Percentiles rank a stretch among this genome's conserved stretches.
Conservation (phyloP, 1,140 invertebrate species). For the Argopecten irradians region DNA sequence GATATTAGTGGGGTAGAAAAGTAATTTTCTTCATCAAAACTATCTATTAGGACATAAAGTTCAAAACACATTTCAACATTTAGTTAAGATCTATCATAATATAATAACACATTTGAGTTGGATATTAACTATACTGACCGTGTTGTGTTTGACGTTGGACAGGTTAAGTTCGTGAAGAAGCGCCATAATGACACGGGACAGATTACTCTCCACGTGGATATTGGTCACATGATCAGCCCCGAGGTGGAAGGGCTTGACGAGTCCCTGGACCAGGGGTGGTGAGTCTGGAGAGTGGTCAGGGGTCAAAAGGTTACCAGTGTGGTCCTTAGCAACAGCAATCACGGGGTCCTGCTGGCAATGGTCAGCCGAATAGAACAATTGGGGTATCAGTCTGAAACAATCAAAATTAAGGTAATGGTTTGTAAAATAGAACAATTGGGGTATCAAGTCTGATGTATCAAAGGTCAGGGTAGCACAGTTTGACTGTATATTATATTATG, state of each 20-base stretch:
- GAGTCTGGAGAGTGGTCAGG: constrained; percentile 68
- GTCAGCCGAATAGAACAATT: constrained; percentile 75
- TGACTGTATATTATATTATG: too few species aligned
- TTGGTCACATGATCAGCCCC: constrained; percentile 69
- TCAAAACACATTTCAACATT: background rate
- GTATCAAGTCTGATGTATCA: too few species aligned
- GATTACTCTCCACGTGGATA: constrained; percentile 68
- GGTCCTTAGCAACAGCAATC: constrained; percentile 70
- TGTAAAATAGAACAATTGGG: too few species aligned
- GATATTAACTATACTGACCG: constrained; percentile 78
- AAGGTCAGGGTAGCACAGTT: too few species aligned
- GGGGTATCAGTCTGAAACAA: constrained; percentile 72
- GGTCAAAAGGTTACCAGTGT: constrained; percentile 66
- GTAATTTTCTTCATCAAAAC: too few species aligned
- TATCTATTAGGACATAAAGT: background rate
- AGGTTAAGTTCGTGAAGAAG: constrained; percentile 78
- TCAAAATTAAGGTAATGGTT: too few species aligned
- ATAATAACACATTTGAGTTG: background rate
- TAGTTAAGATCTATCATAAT: background rate
- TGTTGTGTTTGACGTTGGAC: constrained; percentile 81
- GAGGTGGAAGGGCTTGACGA: constrained; percentile 76
- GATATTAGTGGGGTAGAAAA: too few species aligned
- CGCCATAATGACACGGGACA: constrained; percentile 79
- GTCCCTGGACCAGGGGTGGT: constrained; percentile 71
- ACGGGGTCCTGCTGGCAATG: constrained; percentile 76